Evolutionary conservation across 2,888 invertebrate species (phyloP).

Genomic region (Chrysolina haemoptera): DNA sequence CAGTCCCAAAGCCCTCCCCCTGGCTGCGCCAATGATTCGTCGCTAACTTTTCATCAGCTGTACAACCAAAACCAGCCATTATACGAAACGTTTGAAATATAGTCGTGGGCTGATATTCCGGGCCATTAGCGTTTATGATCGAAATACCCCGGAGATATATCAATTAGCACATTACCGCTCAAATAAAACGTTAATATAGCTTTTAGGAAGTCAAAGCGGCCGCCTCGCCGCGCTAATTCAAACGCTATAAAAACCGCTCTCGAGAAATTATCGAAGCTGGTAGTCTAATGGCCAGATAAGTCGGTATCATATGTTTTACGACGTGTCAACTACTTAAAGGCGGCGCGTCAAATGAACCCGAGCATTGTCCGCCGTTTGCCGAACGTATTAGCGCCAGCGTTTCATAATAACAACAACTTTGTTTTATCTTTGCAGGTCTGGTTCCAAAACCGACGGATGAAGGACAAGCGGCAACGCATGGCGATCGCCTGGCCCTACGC

Average conservation of each 20-base stretch:
- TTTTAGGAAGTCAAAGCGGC: conserved; percentile 62
- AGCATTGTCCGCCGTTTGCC: conserved; percentile 37
- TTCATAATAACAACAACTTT: conserved; percentile 3
- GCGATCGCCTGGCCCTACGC: conserved; percentile 97
- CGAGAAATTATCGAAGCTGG: conserved; percentile 46
- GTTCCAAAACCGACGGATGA: conserved; percentile 98
- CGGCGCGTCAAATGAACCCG: conserved; percentile 44
- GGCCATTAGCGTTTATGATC: conserved; percentile 52
- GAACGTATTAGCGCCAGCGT: conserved; percentile 43
- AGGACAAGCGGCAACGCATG: conserved; percentile 96
- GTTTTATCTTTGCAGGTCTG: conserved; percentile 82
- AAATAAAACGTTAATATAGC: conserved; percentile 67
- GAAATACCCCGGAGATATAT: conserved; percentile 29
- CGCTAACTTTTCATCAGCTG: too few species aligned
- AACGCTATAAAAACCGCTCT: conserved; percentile 55
- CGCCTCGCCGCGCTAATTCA: conserved; percentile 59
- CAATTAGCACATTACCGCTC: conserved; percentile 66
- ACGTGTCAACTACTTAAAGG: conserved; percentile 67
- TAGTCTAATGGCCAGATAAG: conserved; percentile 68
- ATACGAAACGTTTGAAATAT: too few species aligned
- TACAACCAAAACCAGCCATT: too few species aligned
- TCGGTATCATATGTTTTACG: conserved; percentile 67
- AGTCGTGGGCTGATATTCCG: not conserved
- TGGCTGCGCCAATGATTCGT: too few species aligned
- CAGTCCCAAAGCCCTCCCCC: too few species aligned